These are phyloP conservation scores for Coregonus clupeaformis DNA, from an alignment of 2,113 vertebrate genomes.

Conservation along the genomic window DNA sequence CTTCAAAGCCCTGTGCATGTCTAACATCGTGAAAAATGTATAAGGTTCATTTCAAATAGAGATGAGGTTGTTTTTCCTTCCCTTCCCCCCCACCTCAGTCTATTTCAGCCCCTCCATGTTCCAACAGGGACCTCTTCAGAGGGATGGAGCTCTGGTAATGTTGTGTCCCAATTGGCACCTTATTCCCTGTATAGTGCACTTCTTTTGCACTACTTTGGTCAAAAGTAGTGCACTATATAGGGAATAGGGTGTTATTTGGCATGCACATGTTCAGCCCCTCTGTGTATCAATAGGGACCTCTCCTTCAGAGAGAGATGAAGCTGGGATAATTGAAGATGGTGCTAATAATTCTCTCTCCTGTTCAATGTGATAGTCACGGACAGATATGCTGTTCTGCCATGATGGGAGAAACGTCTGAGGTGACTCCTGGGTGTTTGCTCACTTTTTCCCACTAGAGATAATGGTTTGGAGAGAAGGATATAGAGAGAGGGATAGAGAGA, in stretches of 20 bases:
- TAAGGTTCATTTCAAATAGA: conserved; percentile 54
- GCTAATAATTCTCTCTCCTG: conserved; percentile 43
- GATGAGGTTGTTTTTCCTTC: conserved; percentile 47
- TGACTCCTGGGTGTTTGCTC: conserved; percentile 34
- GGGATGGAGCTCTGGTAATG: background rate
- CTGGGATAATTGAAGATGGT: conserved; percentile 9
- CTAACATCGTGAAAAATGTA: conserved; percentile 62
- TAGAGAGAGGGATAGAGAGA: background rate
- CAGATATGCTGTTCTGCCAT: conserved; percentile 10
- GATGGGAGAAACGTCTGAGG: conserved; percentile 19
- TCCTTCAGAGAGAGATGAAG: background rate
- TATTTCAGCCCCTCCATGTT: conserved; percentile 11
- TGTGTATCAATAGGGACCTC: conserved; percentile 8
- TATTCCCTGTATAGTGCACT: too few species aligned
- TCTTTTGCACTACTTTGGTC: too few species aligned
- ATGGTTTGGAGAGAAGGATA: conserved; percentile 17
- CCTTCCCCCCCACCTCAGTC: conserved; percentile 7
- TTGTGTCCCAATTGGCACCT: too few species aligned
- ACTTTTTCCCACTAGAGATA: too few species aligned
- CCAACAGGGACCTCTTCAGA: background rate
- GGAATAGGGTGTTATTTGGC: too few species aligned
- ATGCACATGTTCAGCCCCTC: background rate
- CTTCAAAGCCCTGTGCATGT: conserved; percentile 50
- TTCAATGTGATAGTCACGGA: conserved; percentile 24
- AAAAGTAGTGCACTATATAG: too few species aligned